Evolutionary conservation across 2,797 vertebrate genomes (phyloP).

Genomic region (Chloroceryle inda): DNA sequence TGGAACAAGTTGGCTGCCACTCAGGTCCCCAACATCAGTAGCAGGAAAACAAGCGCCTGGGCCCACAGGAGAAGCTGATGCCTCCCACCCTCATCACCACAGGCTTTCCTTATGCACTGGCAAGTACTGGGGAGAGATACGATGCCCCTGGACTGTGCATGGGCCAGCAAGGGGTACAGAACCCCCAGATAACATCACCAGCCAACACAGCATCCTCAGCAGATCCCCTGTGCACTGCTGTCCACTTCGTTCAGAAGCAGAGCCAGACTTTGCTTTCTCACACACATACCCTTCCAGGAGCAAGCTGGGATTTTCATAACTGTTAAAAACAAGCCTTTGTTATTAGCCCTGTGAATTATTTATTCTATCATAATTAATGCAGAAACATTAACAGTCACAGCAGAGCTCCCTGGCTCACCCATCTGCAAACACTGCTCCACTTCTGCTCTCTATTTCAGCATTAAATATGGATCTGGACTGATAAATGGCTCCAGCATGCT

Average conservation of each 20-base stretch:
- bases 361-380: constrained; percentile 52
- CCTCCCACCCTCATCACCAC: not conserved
- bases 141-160: accelerated
- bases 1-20: not conserved
- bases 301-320: not conserved
- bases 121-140: not conserved
- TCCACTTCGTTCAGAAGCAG: not conserved
- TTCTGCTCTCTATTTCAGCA: not conserved
- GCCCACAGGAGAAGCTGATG: not conserved
- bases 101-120: accelerated
- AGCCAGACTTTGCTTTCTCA: not conserved
- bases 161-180: not conserved
- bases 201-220: not conserved
- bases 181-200: not conserved
- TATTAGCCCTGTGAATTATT: constrained; percentile 59
- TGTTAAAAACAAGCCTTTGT: constrained; percentile 33
- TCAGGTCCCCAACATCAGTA: accelerated
- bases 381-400: not conserved
- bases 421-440: not conserved
- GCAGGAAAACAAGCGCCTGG: not conserved
- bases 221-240: not conserved
- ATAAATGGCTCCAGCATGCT: not conserved
- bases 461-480: constrained; percentile 38
- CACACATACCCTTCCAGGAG: not conserved
- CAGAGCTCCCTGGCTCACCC: not conserved